Percentiles rank a stretch among this genome's conserved stretches.
These are phyloP conservation scores for Isoperla grammatica DNA, from an alignment of 2,888 invertebrate genomes.

Conservation along the genomic window DNA sequence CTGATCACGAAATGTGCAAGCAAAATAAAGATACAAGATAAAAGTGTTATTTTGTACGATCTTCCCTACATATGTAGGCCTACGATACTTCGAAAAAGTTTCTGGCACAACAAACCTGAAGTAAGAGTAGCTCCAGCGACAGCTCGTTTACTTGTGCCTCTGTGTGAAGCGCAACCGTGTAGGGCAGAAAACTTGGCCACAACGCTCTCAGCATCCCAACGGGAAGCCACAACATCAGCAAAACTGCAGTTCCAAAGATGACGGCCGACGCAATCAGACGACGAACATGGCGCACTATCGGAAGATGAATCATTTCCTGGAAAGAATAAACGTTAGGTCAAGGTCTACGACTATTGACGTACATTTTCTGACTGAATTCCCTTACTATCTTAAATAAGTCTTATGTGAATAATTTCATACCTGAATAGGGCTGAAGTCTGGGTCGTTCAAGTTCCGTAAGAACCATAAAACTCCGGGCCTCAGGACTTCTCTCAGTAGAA, in stretches of 20 bases:
- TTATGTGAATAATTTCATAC: conserved; percentile 42
- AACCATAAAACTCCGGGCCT: conserved; percentile 98
- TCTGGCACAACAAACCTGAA: conserved; percentile 70
- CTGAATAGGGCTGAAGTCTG: conserved; percentile 98
- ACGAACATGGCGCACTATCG: conserved; percentile 84
- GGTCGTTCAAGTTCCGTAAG: conserved; percentile 94
- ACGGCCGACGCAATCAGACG: conserved; percentile 89
- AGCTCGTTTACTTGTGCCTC: conserved; percentile 90
- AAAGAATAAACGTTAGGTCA: conserved; percentile 27
- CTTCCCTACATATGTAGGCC: too few relatives aligned
- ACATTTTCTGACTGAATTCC: too few relatives aligned
- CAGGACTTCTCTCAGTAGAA: conserved; percentile 86
- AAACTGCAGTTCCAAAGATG: conserved; percentile 91
- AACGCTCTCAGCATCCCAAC: conserved; percentile 75
- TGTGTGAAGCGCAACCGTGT: conserved; percentile 77
- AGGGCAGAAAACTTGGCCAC: conserved; percentile 88
- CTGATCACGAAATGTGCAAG: too few relatives aligned
- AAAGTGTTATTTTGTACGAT: too few relatives aligned
- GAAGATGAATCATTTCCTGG: conserved; percentile 95
- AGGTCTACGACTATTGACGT: not conserved
- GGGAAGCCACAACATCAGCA: conserved; percentile 95
- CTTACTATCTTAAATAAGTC: too few relatives aligned
- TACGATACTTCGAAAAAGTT: too few relatives aligned
- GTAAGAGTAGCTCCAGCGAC: conserved; percentile 82
- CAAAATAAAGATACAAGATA: too few relatives aligned